Evolutionary conservation across 2,888 invertebrate genomes (phyloP), one percentile per base, ranked within the genome.

Genomic region (Diploptera punctata): DNA sequence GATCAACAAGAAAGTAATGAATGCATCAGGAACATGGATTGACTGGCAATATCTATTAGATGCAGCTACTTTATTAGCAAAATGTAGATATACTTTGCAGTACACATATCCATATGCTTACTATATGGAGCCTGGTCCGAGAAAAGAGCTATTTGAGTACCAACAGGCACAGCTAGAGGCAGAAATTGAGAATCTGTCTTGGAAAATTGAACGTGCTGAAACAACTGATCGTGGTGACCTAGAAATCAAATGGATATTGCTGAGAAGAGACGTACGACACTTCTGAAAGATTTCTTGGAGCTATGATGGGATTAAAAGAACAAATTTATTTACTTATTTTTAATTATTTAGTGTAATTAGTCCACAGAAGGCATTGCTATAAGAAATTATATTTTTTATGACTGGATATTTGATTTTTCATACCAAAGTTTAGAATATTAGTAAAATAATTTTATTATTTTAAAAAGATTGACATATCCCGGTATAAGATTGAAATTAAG

Each of bases 241-340:
- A 80, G 97, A 99, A 98, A 98, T 86, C 98, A 99, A 89, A 99
- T 99, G 97, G 98, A 99, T 83, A 95, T 99, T 78, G 98, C 98
- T 9, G 99, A 99, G 83, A 98, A 98, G 85, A 90, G 98, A 82
- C 90, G 99, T 80, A 92, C 94, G 76, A 99, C 97, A 68, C 89
- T 99, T 82, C 88, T 99, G 77, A 97, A 98, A 87, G 98, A 99
- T 87, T 99, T 99, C n/a, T n/a, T n/a, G n/a, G n/a, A n/a, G n/a
- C n/a, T n/a, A n/a, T n/a, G n/a, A n/a, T n/a, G n/a, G n/a, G n/a
- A n/a, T n/a, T n/a, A n/a, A n/a, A n/a, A n/a, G n/a, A n/a, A n/a
- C n/a, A n/a, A n/a, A n/a, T n/a, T n/a, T n/a, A n/a, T n/a, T n/a
- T n/a, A n/a, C n/a, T n/a, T n/a, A n/a, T n/a, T n/a, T n/a, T n/a